These are phyloP conservation scores for Stramonita haemastoma DNA, from an alignment of 2,888 invertebrate genomes.

Conservation along the genomic window DNA sequence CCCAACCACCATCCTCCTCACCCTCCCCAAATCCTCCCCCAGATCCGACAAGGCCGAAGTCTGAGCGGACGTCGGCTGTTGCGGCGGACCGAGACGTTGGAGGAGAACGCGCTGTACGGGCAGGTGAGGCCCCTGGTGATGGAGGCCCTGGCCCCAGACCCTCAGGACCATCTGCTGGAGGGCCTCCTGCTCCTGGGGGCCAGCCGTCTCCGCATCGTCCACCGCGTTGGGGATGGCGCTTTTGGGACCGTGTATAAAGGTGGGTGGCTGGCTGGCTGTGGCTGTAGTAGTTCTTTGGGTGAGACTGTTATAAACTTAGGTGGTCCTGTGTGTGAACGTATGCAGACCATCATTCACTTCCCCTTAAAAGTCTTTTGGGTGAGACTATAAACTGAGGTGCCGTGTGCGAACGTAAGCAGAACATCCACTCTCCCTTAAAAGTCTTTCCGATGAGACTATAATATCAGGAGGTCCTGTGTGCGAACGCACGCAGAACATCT, in stretches of 20 bases:
- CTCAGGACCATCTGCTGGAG: neutral
- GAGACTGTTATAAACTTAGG: no score
- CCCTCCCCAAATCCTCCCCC: neutral
- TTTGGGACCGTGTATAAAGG: constrained; percentile 15
- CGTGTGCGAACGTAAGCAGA: no score
- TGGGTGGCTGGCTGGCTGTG: neutral
- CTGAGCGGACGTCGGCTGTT: neutral
- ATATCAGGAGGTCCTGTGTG: no score
- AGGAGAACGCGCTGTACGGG: neutral
- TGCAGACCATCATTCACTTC: no score
- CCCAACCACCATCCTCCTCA: no score
- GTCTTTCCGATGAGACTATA: no score
- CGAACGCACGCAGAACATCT: no score
- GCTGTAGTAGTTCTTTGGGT: no score
- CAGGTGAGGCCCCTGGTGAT: neutral
- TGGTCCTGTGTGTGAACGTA: no score
- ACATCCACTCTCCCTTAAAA: no score
- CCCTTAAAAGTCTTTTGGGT: no score
- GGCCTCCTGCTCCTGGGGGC: neutral
- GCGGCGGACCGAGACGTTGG: neutral
- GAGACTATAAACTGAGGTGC: no score
- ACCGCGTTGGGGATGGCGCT: neutral
- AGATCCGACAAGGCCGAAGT: neutral
- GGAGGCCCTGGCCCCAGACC: neutral
- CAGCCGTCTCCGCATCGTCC: neutral